Conservation (phyloP, 2,113 vertebrate species). For the Melanostigma gelatinosum region DNA sequence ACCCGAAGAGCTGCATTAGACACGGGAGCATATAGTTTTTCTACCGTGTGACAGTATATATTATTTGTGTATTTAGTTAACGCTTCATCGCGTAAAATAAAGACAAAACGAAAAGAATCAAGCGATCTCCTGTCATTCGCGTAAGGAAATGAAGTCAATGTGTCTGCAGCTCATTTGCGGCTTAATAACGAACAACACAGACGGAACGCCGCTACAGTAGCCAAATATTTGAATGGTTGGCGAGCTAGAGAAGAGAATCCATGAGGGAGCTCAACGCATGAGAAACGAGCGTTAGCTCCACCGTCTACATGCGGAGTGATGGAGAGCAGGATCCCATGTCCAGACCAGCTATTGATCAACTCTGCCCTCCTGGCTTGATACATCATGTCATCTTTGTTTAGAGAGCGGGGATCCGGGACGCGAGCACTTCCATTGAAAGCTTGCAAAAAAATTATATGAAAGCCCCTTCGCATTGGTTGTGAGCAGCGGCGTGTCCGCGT, state of each 20-base stretch:
- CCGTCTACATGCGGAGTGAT: constrained; percentile 65
- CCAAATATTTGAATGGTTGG: neutral
- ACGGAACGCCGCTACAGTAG: too few species aligned
- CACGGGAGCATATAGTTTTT: too few species aligned
- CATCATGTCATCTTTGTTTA: constrained; percentile 78
- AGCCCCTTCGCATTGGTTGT: constrained; percentile 27
- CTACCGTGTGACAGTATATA: too few species aligned
- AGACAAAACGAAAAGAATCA: too few species aligned
- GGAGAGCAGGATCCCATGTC: constrained; percentile 73
- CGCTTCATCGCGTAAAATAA: too few species aligned
- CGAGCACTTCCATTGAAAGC: constrained; percentile 67
- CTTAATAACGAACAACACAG: too few species aligned
- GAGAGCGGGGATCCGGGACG: constrained; percentile 60
- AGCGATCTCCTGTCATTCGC: too few species aligned
- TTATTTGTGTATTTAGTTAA: too few species aligned
- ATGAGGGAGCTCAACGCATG: constrained; percentile 18
- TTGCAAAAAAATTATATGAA: constrained; percentile 66
- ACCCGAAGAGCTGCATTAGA: too few species aligned
- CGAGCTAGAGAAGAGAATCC: neutral
- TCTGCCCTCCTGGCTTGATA: constrained; percentile 68
- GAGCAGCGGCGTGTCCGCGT: constrained; percentile 29
- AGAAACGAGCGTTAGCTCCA: constrained; percentile 60
- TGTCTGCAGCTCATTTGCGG: too few species aligned
- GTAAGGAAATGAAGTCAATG: neutral
- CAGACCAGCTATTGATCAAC: constrained; percentile 78